Percentiles rank a stretch among this genome's conserved stretches.
Conservation (phyloP, 2,888 invertebrate species). For the Tachina fera region DNA sequence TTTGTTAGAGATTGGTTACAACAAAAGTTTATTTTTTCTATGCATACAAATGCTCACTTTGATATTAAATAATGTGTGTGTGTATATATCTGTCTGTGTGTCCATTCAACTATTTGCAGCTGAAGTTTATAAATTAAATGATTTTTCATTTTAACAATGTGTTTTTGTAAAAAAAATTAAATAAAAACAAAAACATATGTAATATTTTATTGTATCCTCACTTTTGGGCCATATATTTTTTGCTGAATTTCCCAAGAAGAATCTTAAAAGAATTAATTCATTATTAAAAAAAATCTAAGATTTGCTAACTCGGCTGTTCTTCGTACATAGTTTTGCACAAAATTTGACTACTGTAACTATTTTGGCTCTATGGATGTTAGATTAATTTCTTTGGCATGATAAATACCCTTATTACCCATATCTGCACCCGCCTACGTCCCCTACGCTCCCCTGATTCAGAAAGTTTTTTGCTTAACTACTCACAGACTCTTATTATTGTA, state of each 20-base stretch:
- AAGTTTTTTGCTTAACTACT: too few species aligned
- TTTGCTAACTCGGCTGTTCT: too few species aligned
- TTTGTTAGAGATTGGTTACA: constrained; percentile 15
- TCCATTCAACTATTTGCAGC: not conserved
- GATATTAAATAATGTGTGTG: not conserved
- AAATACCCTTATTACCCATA: too few species aligned
- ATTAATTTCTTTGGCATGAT: too few species aligned
- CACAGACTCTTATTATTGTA: too few species aligned
- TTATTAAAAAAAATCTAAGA: too few species aligned
- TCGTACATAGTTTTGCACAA: too few species aligned
- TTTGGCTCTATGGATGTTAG: too few species aligned
- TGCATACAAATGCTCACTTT: constrained; percentile 17
- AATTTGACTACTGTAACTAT: too few species aligned
- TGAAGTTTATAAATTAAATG: constrained; percentile 49
- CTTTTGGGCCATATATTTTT: not conserved
- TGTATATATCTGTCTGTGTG: not conserved
- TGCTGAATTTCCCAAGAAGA: not conserved
- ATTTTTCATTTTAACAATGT: constrained; percentile 57
- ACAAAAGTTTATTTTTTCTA: not conserved
- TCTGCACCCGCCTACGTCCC: too few species aligned
- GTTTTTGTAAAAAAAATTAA: constrained; percentile 15
- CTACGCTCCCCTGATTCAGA: too few species aligned
- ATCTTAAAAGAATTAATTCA: not conserved
- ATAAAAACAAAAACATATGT: constrained; percentile 23
- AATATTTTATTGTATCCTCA: constrained; percentile 37